Conservation (phyloP, 2,888 invertebrate genomes). For the Platerodrilus igneus region DNA sequence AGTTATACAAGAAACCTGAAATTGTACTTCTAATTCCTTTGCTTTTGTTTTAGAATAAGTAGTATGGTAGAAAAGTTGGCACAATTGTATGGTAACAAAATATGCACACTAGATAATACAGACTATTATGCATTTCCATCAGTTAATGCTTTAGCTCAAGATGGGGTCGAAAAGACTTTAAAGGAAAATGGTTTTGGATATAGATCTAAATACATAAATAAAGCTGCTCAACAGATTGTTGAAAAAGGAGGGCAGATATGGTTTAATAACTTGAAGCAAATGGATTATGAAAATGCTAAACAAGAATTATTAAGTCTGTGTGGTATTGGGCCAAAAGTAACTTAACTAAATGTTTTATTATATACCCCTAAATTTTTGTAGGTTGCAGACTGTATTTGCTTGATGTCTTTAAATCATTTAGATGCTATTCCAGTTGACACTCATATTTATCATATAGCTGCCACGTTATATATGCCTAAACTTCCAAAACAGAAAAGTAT, state of each 20-base stretch:
- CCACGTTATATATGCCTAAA: constrained; percentile 73
- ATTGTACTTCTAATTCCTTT: no score
- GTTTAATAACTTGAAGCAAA: constrained; percentile 63
- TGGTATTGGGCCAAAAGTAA: constrained; percentile 91
- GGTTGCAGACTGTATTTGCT: constrained; percentile 96
- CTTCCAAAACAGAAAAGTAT: constrained; percentile 69
- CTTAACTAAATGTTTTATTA: constrained; percentile 14
- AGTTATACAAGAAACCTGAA: no score
- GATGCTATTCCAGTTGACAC: constrained; percentile 93
- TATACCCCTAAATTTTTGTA: no score
- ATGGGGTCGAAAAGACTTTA: constrained; percentile 66
- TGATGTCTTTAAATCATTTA: constrained; percentile 90
- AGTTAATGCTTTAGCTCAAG: constrained; percentile 57
- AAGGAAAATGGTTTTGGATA: constrained; percentile 78
- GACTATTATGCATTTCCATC: constrained; percentile 77
- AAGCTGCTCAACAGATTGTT: constrained; percentile 65
- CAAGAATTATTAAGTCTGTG: constrained; percentile 69
- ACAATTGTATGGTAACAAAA: constrained; percentile 69
- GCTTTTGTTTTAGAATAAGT: constrained; percentile 82
- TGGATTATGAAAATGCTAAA: constrained; percentile 70
- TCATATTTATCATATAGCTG: constrained; percentile 90
- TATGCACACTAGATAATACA: constrained; percentile 61
- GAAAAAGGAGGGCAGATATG: constrained; percentile 67
- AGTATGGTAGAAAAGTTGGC: constrained; percentile 89
- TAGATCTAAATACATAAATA: constrained; percentile 79